Conservation (phyloP, 2,113 vertebrate species). For the Rhea pennata region DNA sequence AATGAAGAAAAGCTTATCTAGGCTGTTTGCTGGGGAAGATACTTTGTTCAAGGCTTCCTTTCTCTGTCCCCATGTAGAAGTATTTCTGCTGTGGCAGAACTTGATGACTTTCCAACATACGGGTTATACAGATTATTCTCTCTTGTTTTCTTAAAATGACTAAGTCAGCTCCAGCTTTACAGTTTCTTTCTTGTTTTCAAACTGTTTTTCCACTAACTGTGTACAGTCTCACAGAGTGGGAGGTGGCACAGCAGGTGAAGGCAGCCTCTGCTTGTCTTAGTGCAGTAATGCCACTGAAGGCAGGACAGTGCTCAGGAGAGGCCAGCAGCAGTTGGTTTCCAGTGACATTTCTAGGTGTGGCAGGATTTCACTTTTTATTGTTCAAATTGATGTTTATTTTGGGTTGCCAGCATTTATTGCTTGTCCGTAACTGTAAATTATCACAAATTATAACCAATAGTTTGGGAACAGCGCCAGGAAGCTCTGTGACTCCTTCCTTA, state of each 20-base stretch:
- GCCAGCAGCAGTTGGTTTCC: not conserved
- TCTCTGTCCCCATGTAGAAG: fast-evolving
- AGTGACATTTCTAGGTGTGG: not conserved
- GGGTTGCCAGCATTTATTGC: not conserved
- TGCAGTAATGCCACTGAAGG: not conserved
- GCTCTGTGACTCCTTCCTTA: not conserved
- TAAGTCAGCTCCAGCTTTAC: not conserved
- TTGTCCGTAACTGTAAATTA: not conserved
- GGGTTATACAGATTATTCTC: not conserved
- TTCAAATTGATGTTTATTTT: not conserved
- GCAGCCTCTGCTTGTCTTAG: not conserved
- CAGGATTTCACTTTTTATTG: not conserved
- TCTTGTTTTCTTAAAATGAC: not conserved
- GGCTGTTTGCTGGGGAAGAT: not conserved
- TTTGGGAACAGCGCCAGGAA: not conserved
- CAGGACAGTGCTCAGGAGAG: not conserved
- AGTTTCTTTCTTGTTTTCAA: not conserved
- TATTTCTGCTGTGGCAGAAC: not conserved
- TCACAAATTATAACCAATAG: not conserved
- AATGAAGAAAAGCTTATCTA: not conserved
- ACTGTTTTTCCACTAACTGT: not conserved
- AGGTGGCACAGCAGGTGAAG: not conserved
- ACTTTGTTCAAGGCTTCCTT: not conserved
- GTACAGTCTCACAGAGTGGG: not conserved
- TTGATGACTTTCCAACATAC: not conserved